Conservation (phyloP, 2,888 invertebrate genomes). For the Empis stercorea region DNA sequence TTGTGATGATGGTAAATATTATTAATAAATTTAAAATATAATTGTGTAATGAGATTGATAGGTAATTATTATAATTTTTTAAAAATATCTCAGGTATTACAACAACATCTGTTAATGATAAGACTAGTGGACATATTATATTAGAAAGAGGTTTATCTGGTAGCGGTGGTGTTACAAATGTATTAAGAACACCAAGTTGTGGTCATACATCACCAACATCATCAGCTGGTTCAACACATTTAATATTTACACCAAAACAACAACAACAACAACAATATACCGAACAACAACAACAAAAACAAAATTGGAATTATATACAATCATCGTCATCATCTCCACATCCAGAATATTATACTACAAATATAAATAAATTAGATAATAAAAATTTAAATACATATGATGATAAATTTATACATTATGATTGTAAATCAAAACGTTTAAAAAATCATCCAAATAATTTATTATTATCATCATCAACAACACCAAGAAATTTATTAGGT, state of each 20-base stretch:
- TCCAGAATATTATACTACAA: constrained; percentile 5
- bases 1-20: not conserved
- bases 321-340: not conserved
- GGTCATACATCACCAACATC: constrained; percentile 34
- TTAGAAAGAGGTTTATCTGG: constrained; percentile 22
- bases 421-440: constrained; percentile 12
- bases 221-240: constrained; percentile 32
- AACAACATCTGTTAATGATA: not conserved
- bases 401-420: constrained; percentile 12
- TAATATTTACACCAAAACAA: constrained; percentile 27
- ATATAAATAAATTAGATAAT: constrained; percentile 4
- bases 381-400: constrained; percentile 12
- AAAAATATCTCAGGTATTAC: not conserved
- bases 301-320: not conserved
- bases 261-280: constrained; percentile 21
- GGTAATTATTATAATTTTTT: not conserved
- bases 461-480: constrained; percentile 4
- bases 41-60: too few relatives aligned
- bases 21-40: too few relatives aligned
- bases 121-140: constrained; percentile 20
- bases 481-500: constrained; percentile 1
- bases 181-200: constrained; percentile 20
- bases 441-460: constrained; percentile 10
- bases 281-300: constrained; percentile 9
- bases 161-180: constrained; percentile 15